Percentiles rank a stretch among this genome's conserved stretches.
Evolutionary conservation across 2,797 vertebrate species (phyloP).

Genomic region (Rhabdomys pumilio): DNA sequence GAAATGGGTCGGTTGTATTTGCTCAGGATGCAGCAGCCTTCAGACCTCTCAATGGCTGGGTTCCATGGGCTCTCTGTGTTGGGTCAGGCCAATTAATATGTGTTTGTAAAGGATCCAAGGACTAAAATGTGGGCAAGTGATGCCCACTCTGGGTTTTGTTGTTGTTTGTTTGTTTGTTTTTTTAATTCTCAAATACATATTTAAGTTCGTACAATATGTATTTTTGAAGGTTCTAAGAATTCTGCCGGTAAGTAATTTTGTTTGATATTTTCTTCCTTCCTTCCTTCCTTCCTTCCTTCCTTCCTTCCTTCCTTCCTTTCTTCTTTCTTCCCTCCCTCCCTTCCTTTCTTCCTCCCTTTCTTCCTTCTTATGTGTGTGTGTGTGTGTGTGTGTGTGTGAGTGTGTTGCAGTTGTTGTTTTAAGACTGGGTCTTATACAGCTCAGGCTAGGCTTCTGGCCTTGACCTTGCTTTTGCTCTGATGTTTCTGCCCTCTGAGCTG

Average conservation of each 20-base stretch:
- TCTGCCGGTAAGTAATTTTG: neutral
- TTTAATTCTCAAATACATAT: neutral
- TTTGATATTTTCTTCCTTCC: neutral
- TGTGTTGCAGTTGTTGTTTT: neutral
- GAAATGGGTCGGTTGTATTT: too few species aligned
- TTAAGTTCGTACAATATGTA: neutral
- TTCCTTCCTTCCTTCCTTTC: accelerated
- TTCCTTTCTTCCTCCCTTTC: neutral
- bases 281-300: neutral
- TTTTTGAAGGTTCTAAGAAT: neutral
- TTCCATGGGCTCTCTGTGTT: neutral
- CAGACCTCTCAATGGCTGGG: too few species aligned
- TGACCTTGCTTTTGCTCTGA: neutral
- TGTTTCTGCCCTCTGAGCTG: neutral
- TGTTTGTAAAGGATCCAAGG: neutral
- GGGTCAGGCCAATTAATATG: neutral
- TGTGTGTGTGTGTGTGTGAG: neutral
- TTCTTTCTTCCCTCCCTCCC: too few species aligned
- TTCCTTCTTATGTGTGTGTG: too few species aligned
- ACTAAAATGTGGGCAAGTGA: neutral
- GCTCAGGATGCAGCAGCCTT: too few species aligned
- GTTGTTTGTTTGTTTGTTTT: neutral
- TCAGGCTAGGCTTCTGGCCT: neutral
- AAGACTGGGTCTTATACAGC: neutral
- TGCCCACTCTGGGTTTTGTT: neutral